phyloP scores from a whole-genome alignment of 2,888 invertebrate genomes.

The Pammene aurita region DNA sequence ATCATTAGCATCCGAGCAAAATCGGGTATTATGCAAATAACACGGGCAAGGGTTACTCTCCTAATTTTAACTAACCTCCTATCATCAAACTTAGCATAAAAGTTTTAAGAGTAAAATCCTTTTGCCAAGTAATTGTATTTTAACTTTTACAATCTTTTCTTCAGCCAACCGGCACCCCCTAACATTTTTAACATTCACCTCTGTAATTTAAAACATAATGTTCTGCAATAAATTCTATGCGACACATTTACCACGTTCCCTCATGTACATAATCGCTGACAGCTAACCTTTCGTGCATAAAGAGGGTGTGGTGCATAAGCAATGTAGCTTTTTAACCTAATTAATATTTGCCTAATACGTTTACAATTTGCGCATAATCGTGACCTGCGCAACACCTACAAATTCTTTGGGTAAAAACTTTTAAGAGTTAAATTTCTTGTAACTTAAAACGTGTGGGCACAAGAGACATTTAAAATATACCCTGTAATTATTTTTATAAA shows the following conservation, averaged over 20 bases:
- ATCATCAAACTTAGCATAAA: too few species aligned
- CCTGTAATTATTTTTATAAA: not conserved
- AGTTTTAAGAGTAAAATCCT: too few species aligned
- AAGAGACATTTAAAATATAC: not conserved
- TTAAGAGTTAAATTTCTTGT: not conserved
- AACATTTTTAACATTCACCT: conserved; percentile 10
- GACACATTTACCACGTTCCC: conserved; percentile 27
- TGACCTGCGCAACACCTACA: not conserved
- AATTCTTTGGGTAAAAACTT: not conserved
- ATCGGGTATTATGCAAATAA: too few species aligned
- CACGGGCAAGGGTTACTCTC: too few species aligned
- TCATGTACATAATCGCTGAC: conserved; percentile 28
- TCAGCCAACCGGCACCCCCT: not conserved
- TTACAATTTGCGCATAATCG: not conserved
- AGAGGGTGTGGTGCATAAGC: conserved; percentile 43
- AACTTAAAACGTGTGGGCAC: not conserved
- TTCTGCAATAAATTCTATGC: conserved; percentile 26
- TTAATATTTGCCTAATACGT: conserved; percentile 42
- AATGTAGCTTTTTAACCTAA: conserved; percentile 45
- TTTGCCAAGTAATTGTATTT: not conserved
- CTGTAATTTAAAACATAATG: conserved; percentile 29
- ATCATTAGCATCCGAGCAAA: not conserved
- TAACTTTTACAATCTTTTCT: not conserved
- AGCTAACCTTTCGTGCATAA: conserved; percentile 41
- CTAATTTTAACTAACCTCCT: too few species aligned